A percentile compares a stretch with the other conserved stretches of the same genome.
phyloP scores from a whole-genome alignment of 2,888 invertebrate genomes.

The Adela reaumurella region DNA sequence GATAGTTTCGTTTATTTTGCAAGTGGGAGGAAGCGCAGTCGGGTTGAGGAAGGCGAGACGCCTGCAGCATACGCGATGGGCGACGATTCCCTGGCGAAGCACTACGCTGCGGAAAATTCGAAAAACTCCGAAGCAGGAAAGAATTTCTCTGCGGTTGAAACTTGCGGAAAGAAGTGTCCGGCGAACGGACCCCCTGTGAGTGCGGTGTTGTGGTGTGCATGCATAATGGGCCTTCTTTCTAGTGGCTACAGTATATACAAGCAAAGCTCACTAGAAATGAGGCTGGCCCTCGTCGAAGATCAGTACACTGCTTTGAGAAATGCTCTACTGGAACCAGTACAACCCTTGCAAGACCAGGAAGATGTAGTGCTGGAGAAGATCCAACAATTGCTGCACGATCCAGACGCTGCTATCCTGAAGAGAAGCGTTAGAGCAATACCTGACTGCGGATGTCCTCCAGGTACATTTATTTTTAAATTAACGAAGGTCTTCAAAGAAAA shows the following conservation, averaged over 20 bases:
- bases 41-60: too few relatives aligned
- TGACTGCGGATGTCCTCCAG: constrained; percentile 72
- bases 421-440: constrained; percentile 56
- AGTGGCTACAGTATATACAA: constrained; percentile 60
- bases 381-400: constrained; percentile 31
- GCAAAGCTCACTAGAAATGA: constrained; percentile 50
- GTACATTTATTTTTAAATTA: too few relatives aligned
- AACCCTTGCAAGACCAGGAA: constrained; percentile 54
- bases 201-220: constrained; percentile 61
- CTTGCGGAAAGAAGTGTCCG: constrained; percentile 36
- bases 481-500: too few relatives aligned
- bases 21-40: too few relatives aligned
- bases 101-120: neutral
- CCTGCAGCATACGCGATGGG: neutral
- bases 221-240: constrained; percentile 60
- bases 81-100: neutral
- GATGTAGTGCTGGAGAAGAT: constrained; percentile 53
- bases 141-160: constrained; percentile 17
- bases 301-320: constrained; percentile 53
- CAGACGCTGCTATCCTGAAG: constrained; percentile 29
- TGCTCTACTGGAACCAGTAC: constrained; percentile 47
- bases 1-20: too few relatives aligned
- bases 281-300: constrained; percentile 52
- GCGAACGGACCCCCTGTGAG: constrained; percentile 44
- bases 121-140: neutral